Evolutionary conservation across 2,888 invertebrate species (phyloP), one percentile per base, ranked within the genome.

Genomic region (Scrobipalpa costella): DNA sequence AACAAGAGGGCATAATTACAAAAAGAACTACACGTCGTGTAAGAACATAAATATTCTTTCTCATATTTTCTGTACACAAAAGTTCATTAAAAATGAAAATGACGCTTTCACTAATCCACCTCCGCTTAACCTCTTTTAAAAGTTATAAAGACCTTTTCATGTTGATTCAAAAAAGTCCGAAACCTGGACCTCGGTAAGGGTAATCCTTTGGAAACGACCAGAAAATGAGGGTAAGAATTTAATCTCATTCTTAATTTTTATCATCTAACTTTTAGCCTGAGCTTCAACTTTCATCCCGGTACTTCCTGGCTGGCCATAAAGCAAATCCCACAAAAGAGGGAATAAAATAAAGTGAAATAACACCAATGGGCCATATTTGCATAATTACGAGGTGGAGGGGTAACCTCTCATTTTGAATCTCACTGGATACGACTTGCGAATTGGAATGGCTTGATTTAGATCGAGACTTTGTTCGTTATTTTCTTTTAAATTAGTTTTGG

Each of bases 301-400:
- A 27, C 27, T 21, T 27, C 50, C 47, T n/a, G 34, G 7, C n/a
- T 7, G 34, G 57, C 63, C 62, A 66, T 66, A 66, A 69, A 68
- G 67, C 68, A 70, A 63, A 52, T 62, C 60, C 60, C 62, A 63
- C 61, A 61, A 66, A 68, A 67, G 65, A 64, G 62, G 64, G 64
- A 72, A 62, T 68, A 70, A 71, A 27, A 27, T 27, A 71, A 69
- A 68, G 66, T 65, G 66, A 65, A 68, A 69, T 67, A 67, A 67
- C 66, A 66, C 66, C 64, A 66, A 59, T 62, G 66, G 68, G 61
- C 66, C 64, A 64, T 71, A 77, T 77, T 78, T 76, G 69, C 78
- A 76, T 77, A 78, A 77, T 76, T 73, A 64, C 64, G 63, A 52
- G 60, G 67, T 66, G 70, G 61, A 44, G 62, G n/a, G 19, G 21